Base-by-base conservation (phyloP, 2,113 vertebrate species). In the Brachyhypopomus occidentalis region DNA sequence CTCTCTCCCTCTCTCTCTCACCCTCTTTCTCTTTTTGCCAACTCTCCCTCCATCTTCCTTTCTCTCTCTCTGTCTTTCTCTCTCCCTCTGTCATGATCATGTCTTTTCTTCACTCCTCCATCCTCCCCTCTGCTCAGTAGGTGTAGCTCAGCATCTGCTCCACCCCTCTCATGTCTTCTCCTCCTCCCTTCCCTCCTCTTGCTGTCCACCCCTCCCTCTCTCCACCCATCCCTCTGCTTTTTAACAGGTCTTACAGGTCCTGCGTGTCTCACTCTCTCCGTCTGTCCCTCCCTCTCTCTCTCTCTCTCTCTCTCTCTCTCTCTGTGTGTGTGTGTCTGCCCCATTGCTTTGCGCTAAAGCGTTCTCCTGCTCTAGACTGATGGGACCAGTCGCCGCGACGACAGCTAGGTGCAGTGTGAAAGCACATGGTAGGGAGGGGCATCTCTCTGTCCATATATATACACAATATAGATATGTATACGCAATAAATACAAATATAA, bases 381-480 rank as follows among this genome's bases (percentile, higher is more conserved):
- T 59, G 79, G 75, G 80, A 82, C 79, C 66, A 45, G 69, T 73
- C 78, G 30, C 81, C 79, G 84, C 74, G 62, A 81, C 76, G 71
- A 87, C 84, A 84, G 82, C 66, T 79, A 87, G 86, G 86, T 87
- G 79, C 81, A 70, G 63, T 73, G 59, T 81, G 77, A 63, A 62
- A 48, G 67, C n/a, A 70, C 22, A 75, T 70, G 14, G 34, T 63
- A 23, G 38, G 48, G 58, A 56, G 71, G 79, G 79, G 75, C 84
- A 25, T 67, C 71, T 75, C 55, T 60, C 34, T n/a, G 8, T 17
- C 8, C 6, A 5, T 30, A 30, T 30, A 30, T 30, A 30, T 30
- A 30, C n/a, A n/a, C n/a, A n/a, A n/a, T n/a, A n/a, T n/a, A n/a
- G n/a, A n/a, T n/a, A n/a, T n/a, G n/a, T n/a, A n/a, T n/a, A n/a